phyloP scores from a whole-genome alignment of 2,888 invertebrate species.

The Apantesis nais region DNA sequence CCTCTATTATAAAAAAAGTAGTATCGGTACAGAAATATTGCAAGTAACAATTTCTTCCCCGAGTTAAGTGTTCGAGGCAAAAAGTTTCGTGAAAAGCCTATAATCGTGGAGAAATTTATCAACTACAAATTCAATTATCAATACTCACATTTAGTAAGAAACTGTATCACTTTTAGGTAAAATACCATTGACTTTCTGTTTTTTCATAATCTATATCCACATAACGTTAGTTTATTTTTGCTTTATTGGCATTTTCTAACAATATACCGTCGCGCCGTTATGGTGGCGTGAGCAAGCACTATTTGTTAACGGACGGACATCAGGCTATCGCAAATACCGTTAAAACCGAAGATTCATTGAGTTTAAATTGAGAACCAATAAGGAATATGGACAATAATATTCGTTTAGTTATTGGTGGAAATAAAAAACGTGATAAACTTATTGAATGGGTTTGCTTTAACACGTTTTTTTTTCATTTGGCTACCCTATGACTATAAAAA shows the following conservation, averaged over 20 bases:
- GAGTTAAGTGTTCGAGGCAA: too few relatives aligned
- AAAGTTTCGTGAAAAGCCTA: too few relatives aligned
- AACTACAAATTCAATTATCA: too few relatives aligned
- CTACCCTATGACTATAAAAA: too few relatives aligned
- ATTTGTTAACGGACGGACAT: slow-evolving; percentile 70
- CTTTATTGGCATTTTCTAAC: slow-evolving; percentile 59
- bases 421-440: not conserved
- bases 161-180: not conserved
- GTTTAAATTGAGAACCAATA: slow-evolving; percentile 60
- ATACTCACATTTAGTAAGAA: not conserved
- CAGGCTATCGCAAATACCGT: slow-evolving; percentile 59
- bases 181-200: slow-evolving; percentile 18
- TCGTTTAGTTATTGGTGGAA: not conserved
- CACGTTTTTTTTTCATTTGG: too few relatives aligned
- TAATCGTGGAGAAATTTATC: too few relatives aligned
- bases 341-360: slow-evolving; percentile 68
- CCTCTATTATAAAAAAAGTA: too few relatives aligned
- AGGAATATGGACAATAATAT: slow-evolving; percentile 31
- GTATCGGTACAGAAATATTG: too few relatives aligned
- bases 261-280: slow-evolving; percentile 54
- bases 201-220: slow-evolving; percentile 41
- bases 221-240: slow-evolving; percentile 56
- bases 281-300: slow-evolving; percentile 70
- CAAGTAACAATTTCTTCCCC: too few relatives aligned
- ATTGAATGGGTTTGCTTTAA: not conserved